These are phyloP conservation scores for Trichogramma pretiosum DNA, from an alignment of 1,140 invertebrate species.

Conservation along the genomic window DNA sequence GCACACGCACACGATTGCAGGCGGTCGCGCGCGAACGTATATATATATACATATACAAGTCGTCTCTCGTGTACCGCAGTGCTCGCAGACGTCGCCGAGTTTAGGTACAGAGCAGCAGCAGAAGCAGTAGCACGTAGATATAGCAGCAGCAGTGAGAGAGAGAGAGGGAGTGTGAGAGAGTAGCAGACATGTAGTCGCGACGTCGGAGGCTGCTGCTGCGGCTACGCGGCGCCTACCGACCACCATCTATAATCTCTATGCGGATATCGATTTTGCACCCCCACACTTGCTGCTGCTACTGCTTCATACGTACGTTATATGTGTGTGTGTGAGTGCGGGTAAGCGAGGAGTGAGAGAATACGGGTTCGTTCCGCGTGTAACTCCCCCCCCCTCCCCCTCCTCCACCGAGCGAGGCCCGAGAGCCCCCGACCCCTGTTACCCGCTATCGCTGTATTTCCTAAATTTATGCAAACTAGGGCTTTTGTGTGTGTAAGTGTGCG, in stretches of 20 bases:
- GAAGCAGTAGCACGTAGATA: constrained; percentile 3
- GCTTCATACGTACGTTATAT: neutral
- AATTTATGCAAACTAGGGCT: no score
- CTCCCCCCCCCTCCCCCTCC: no score
- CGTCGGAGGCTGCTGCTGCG: constrained; percentile 48
- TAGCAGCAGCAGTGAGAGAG: constrained; percentile 1
- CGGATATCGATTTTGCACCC: constrained; percentile 47
- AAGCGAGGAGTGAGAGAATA: neutral
- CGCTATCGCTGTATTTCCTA: no score
- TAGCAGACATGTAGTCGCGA: constrained; percentile 42
- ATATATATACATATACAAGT: neutral
- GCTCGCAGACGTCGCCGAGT: no score
- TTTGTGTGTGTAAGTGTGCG: no score
- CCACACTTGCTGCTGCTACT: neutral
- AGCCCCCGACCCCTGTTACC: no score
- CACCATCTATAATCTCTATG: constrained; percentile 50
- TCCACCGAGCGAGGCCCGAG: no score
- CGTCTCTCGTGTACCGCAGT: no score
- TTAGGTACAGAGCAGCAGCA: neutral
- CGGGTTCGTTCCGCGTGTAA: no score
- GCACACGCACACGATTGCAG: constrained; percentile 18
- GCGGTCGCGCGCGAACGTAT: neutral
- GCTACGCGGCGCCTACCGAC: constrained; percentile 48
- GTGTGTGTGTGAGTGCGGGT: neutral
- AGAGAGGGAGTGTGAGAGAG: constrained; percentile 16